These are phyloP conservation scores for Palaemon carinicauda DNA, from an alignment of 1,140 invertebrate genomes.

Conservation along the genomic window DNA sequence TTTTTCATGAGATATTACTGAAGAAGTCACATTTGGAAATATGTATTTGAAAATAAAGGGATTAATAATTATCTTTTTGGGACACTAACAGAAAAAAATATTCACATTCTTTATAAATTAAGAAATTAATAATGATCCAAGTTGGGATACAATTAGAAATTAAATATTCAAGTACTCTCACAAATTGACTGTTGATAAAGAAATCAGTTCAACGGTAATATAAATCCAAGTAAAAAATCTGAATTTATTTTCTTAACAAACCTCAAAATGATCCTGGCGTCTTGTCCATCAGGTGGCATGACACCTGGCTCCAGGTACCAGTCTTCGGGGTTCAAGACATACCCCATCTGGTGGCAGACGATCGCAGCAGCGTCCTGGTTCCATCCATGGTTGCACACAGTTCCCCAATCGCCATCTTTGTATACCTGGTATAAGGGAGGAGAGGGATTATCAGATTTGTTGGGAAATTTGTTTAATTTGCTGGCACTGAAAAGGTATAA, in stretches of 20 bases:
- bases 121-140: too few relatives aligned
- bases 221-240: background rate
- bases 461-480: too few relatives aligned
- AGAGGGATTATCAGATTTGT: too few relatives aligned
- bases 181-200: background rate
- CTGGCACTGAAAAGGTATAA: too few relatives aligned
- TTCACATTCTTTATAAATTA: too few relatives aligned
- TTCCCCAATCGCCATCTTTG: constrained; percentile 90
- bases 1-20: too few relatives aligned
- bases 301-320: constrained; percentile 84
- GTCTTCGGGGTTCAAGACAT: constrained; percentile 90
- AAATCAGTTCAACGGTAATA: background rate
- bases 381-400: constrained; percentile 97
- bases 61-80: too few relatives aligned
- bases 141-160: background rate
- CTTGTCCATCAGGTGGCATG: constrained; percentile 79
- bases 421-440: constrained; percentile 70
- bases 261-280: constrained; percentile 79
- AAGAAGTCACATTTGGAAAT: too few relatives aligned
- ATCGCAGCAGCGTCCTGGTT: constrained; percentile 89
- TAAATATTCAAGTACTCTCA: background rate
- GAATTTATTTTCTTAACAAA: constrained; percentile 57
- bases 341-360: constrained; percentile 94
- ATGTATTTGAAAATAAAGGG: too few relatives aligned
- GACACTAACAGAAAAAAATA: too few relatives aligned